Evolutionary conservation across 2,797 vertebrate species (phyloP).

Genomic region (Acanthurus leucopareius): DNA sequence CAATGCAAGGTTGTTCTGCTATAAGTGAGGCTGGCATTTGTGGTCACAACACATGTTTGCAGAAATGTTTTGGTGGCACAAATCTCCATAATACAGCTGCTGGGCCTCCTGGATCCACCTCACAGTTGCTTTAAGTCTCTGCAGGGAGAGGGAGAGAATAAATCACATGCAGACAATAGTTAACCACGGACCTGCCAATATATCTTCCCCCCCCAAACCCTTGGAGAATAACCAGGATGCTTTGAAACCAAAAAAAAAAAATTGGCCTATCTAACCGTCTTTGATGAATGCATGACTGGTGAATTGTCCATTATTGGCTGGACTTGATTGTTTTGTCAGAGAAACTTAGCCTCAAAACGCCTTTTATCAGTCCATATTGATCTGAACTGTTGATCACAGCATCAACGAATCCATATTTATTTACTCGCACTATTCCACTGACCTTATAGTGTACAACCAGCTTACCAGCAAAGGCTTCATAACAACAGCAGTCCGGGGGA

Average conservation of each 20-base stretch:
- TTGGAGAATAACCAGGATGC: slow-evolving; percentile 48
- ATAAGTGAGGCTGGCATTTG: slow-evolving; percentile 67
- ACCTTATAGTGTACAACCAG: slow-evolving; percentile 14
- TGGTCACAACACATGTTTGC: slow-evolving; percentile 65
- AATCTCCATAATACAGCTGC: slow-evolving; percentile 71
- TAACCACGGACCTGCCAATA: slow-evolving; percentile 44
- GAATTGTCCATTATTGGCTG: slow-evolving; percentile 26
- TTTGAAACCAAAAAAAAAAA: slow-evolving; percentile 33
- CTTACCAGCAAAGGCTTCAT: slow-evolving; percentile 15
- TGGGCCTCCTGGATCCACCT: slow-evolving; percentile 37
- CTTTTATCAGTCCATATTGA: slow-evolving; percentile 34
- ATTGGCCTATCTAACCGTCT: slow-evolving; percentile 13
- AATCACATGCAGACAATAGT: slow-evolving; percentile 56
- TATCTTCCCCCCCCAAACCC: slow-evolving; percentile 37
- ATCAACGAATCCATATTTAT: slow-evolving; percentile 17
- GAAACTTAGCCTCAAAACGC: slow-evolving; percentile 26
- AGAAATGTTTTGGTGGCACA: slow-evolving; percentile 70
- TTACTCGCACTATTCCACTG: slow-evolving; percentile 16
- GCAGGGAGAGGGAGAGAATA: slow-evolving; percentile 47
- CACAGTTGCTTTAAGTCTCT: slow-evolving; percentile 44
- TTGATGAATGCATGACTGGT: slow-evolving; percentile 21
- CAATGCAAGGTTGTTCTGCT: slow-evolving; percentile 73
- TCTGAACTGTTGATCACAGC: slow-evolving; percentile 28
- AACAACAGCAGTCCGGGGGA: neutral
- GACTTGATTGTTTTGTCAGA: slow-evolving; percentile 53